phyloP scores from a whole-genome alignment of 1,140 invertebrate genomes.

The Ylistrum balloti region DNA sequence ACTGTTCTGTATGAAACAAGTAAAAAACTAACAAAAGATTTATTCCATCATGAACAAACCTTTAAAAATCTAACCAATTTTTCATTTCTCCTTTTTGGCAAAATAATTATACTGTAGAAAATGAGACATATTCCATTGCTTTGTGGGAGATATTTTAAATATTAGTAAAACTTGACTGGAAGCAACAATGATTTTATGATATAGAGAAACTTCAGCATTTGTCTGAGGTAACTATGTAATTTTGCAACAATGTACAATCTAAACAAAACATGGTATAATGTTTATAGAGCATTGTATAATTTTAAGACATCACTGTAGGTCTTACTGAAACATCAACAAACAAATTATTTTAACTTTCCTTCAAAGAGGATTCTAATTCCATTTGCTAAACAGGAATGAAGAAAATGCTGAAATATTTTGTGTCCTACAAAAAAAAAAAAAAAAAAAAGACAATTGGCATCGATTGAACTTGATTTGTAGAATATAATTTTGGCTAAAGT shows the following conservation, averaged over 20 bases:
- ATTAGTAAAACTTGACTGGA: not conserved
- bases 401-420: slow-evolving; percentile 3
- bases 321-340: too few relatives aligned
- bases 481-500: not conserved
- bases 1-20: not conserved
- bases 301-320: too few relatives aligned
- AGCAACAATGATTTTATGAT: not conserved
- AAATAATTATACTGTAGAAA: not conserved
- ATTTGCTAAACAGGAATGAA: not conserved
- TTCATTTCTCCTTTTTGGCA: not conserved
- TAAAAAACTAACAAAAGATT: not conserved
- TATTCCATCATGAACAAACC: not conserved
- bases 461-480: not conserved
- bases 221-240: not conserved
- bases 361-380: too few relatives aligned
- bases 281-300: too few relatives aligned
- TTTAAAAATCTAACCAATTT: not conserved
- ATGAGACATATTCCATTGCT: not conserved
- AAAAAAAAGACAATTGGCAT: too few relatives aligned
- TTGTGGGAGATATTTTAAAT: not conserved
- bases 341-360: too few relatives aligned
- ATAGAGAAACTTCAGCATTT: not conserved
- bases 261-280: too few relatives aligned
- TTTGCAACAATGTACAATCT: too few relatives aligned
- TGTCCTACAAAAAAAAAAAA: not conserved